Conservation (phyloP, 2,797 vertebrate species). For the Lithobates sylvaticus region DNA sequence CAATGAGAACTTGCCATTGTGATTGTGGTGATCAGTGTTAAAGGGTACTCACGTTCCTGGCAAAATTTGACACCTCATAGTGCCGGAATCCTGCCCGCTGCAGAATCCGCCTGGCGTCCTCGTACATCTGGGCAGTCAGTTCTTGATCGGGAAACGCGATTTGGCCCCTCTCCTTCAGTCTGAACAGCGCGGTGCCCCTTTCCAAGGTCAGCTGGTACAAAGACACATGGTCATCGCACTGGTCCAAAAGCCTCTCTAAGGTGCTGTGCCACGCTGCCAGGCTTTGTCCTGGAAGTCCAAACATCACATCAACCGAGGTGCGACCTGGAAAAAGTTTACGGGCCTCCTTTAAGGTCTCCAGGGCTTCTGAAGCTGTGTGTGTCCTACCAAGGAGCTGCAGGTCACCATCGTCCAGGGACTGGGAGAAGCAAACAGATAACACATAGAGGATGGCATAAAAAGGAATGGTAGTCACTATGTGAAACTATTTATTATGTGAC, state of each 20-base stretch:
- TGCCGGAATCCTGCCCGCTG: slow-evolving; percentile 81
- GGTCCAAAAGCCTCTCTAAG: slow-evolving; percentile 76
- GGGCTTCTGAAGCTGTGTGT: slow-evolving; percentile 81
- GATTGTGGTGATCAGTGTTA: too few species aligned
- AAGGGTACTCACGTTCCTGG: slow-evolving; percentile 80
- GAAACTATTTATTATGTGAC: too few species aligned
- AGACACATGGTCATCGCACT: slow-evolving; percentile 83
- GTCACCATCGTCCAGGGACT: slow-evolving; percentile 85
- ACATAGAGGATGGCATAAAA: neutral
- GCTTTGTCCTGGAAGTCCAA: slow-evolving; percentile 86
- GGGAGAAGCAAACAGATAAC: slow-evolving; percentile 1
- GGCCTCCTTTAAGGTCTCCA: slow-evolving; percentile 78
- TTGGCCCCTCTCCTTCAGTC: slow-evolving; percentile 75
- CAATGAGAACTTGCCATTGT: too few species aligned
- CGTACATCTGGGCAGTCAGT: slow-evolving; percentile 85
- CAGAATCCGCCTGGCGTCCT: slow-evolving; percentile 74
- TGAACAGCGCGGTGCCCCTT: slow-evolving; percentile 86
- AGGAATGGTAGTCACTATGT: too few species aligned
- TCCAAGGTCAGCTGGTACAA: slow-evolving; percentile 94
- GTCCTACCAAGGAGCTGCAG: slow-evolving; percentile 86
- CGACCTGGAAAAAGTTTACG: slow-evolving; percentile 81
- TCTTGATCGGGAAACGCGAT: slow-evolving; percentile 76
- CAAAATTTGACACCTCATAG: slow-evolving; percentile 96
- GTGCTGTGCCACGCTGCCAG: slow-evolving; percentile 77
- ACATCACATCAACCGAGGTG: slow-evolving; percentile 90